phyloP scores from a whole-genome alignment of 64 coral and sea anemone genomes.

The Montipora efflorescens region DNA sequence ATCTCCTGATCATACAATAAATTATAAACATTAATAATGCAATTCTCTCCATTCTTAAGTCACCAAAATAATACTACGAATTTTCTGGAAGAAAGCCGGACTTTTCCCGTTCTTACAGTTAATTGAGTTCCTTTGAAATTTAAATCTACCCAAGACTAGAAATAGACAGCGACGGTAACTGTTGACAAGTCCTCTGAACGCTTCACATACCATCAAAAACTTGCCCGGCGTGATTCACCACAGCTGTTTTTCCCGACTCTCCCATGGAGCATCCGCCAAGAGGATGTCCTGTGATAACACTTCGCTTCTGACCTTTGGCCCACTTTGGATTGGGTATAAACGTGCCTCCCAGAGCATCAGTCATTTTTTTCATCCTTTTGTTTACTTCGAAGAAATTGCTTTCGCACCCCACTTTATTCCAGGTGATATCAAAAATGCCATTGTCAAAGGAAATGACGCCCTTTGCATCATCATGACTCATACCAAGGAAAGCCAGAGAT shows the following conservation, averaged over 20 bases:
- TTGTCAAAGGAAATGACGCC: constrained; percentile 39
- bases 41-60: too few relatives aligned
- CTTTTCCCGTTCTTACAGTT: too few relatives aligned
- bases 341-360: constrained; percentile 1
- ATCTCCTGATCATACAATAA: too few relatives aligned
- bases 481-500: constrained; percentile 39
- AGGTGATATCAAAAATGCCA: constrained; percentile 45
- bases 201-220: constrained; percentile 54
- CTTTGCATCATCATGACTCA: constrained; percentile 53
- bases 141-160: too few relatives aligned
- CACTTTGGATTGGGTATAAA: constrained; percentile 63
- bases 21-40: too few relatives aligned
- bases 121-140: too few relatives aligned
- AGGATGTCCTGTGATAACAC: constrained; percentile 40
- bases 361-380: constrained; percentile 14
- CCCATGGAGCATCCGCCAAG: constrained; percentile 68
- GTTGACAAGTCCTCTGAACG: neutral
- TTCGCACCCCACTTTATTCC: constrained; percentile 39
- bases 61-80: too few relatives aligned
- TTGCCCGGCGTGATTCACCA: constrained; percentile 63
- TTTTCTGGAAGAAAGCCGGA: too few relatives aligned
- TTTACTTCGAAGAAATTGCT: constrained; percentile 44
- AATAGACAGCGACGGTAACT: too few relatives aligned
- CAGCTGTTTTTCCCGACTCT: constrained; percentile 34
- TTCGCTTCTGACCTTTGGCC: neutral